Base-by-base conservation (phyloP, 2,888 invertebrate genomes). In the Acanthoscelides obtectus region DNA sequence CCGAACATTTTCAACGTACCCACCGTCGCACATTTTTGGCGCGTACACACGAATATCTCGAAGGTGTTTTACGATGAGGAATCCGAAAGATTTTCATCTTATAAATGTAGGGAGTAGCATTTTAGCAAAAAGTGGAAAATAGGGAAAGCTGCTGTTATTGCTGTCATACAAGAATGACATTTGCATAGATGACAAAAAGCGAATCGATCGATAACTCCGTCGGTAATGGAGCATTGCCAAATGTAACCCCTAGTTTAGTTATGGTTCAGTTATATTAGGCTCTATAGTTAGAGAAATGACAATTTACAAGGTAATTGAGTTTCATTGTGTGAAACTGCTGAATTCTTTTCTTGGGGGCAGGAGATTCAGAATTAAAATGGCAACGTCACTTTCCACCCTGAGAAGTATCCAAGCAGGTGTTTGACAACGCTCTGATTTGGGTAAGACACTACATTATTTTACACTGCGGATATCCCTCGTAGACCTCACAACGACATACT, bases 131-230 rank as follows among this genome's bases (percentile, higher is more conserved):
- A 75, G 73, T 73, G 69, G n/a, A 64, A 64, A 69, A 69, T 71
- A 21, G 68, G 66, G 64, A 70, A 71, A 73, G 71, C 71, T 70
- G 70, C 66, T 70, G 71, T 76, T 76, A 76, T 77, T 77, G 79
- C 78, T 80, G 80, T 80, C 79, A 80, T 74, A 73, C 45, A 45
- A 45, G 12, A 75, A 75, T 76, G 77, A 75, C 79, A 78, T 75
- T 75, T 79, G 77, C 27, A 71, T 69, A 71, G 72, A 74, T 71
- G 45, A 12, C 45, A 45, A 45, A 80, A 77, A 79, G 72, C 73
- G 79, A 63, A 69, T 70, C 65, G 72, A 76, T 76, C 74, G 68
- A 72, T 72, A 73, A 72, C 67, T 21, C 66, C 64, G 67, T 69
- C 25, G 71, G 70, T 68, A 71, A 64, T 20, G 22, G 71, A 20